Conservation (phyloP, 2,888 invertebrate genomes). For the Ecliptopera silaceata region DNA sequence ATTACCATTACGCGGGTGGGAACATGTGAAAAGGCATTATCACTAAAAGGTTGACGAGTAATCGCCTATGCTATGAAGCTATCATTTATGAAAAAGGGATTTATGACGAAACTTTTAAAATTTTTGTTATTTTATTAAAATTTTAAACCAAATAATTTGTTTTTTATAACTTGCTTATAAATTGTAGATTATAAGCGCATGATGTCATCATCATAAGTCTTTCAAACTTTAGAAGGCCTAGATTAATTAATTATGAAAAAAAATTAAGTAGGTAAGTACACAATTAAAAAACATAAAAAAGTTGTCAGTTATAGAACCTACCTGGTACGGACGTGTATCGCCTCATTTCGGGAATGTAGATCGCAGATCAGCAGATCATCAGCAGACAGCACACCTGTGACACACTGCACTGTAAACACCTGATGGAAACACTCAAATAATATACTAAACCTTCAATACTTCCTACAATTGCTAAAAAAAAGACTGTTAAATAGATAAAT, state of each 20-base stretch:
- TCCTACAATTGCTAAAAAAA: background rate
- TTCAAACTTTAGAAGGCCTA: too few species aligned
- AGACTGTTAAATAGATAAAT: constrained; percentile 28
- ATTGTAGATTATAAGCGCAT: too few species aligned
- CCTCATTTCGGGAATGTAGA: constrained; percentile 58
- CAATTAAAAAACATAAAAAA: background rate
- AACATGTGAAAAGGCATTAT: constrained; percentile 24
- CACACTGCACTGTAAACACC: constrained; percentile 69
- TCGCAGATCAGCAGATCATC: constrained; percentile 59
- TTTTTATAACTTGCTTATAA: too few species aligned
- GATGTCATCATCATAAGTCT: too few species aligned
- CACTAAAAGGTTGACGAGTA: constrained; percentile 14
- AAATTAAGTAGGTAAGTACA: background rate
- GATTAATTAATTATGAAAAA: too few species aligned
- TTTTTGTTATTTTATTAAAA: too few species aligned
- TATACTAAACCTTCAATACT: constrained; percentile 39
- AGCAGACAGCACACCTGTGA: constrained; percentile 60
- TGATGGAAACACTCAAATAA: constrained; percentile 53
- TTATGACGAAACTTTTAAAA: too few species aligned
- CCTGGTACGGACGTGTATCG: constrained; percentile 72
- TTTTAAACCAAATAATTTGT: too few species aligned
- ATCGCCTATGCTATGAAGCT: constrained; percentile 9
- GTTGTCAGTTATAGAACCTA: constrained; percentile 36
- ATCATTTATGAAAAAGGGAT: constrained; percentile 9
- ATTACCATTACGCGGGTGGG: constrained; percentile 26